Evolutionary conservation across 2,888 invertebrate genomes (phyloP), one percentile per base, ranked within the genome.

Genomic region (Didymodactylos carnosus): DNA sequence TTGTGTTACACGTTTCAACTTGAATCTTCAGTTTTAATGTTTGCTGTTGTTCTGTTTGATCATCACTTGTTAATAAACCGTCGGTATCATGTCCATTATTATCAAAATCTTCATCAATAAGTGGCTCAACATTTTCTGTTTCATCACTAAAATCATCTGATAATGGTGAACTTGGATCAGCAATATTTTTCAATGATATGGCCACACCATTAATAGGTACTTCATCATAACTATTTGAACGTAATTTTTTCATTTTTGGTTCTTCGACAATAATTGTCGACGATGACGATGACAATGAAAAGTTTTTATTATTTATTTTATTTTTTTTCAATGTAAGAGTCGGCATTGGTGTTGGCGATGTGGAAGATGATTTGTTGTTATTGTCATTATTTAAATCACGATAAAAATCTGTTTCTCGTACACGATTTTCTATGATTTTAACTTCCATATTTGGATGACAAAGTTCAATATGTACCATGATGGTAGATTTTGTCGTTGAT

Each of bases 401-500:
- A 49, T 75, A 75, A 43, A 49, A 75, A 43, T 72, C 72, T 69
- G 71, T 46, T 46, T 75, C 75, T n/a, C 71, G 71, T n/a, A 75
- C 75, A 41, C 75, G 41, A 41, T 49, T 75, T 35, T 75, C 75
- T 29, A 53, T 69, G 16, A 75, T 75, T 75, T 75, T 71, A 0
- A 75, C 72, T 35, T 75, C 75, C 72, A 72, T 71, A 71, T 75
- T 75, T 13, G 75, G 75, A 62, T 75, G 75, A 29, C 75, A 75
- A n/a, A 75, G 69, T 69, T 75, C 75, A 35, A 75, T 75, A 41
- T 75, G 75, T 16, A 75, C 75, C 75, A 75, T 75, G 23, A 75
- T 75, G n/a, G 75, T 75, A 7, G 75, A 75, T 71, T 75, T 75
- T 35, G 75, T 75, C 16, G 75, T 75, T n/a, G 75, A 75, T 39